A percentile compares a stretch with the other conserved stretches of the same genome.
phyloP scores from a whole-genome alignment of 2,888 invertebrate species.

The Eucera pruinosa region DNA sequence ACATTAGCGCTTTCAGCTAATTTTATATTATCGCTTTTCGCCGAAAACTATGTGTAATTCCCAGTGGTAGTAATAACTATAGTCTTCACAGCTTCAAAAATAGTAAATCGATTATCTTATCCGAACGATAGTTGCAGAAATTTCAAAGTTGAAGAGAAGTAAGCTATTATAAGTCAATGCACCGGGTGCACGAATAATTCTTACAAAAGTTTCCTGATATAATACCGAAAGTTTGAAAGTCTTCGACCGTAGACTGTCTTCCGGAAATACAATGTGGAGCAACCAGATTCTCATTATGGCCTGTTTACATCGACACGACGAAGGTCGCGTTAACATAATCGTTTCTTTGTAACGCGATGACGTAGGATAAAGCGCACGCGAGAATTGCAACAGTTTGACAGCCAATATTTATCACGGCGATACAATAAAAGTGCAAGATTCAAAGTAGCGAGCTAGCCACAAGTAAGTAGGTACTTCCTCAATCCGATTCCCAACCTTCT shows the following conservation, averaged over 20 bases:
- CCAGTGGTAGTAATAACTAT: too few relatives aligned
- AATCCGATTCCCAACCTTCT: background rate
- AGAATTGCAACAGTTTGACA: constrained; percentile 27
- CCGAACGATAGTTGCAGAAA: too few relatives aligned
- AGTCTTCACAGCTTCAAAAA: too few relatives aligned
- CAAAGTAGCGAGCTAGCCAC: background rate
- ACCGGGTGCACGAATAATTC: background rate
- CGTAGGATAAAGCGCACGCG: constrained; percentile 40
- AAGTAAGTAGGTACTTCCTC: background rate
- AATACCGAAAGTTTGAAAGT: constrained; percentile 10
- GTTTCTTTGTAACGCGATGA: constrained; percentile 38
- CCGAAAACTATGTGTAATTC: too few relatives aligned
- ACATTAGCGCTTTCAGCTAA: too few relatives aligned
- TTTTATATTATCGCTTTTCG: too few relatives aligned
- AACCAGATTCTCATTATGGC: constrained; percentile 40
- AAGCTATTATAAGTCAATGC: background rate
- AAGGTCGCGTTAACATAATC: constrained; percentile 25
- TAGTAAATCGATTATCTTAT: too few relatives aligned
- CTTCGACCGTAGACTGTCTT: constrained; percentile 22
- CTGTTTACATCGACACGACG: constrained; percentile 37
- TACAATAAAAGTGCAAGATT: constrained; percentile 47
- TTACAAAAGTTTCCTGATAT: background rate
- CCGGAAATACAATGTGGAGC: background rate
- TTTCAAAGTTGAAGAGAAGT: too few relatives aligned
- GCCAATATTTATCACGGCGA: constrained; percentile 33